Conservation (phyloP, 2,797 vertebrate genomes). For the Tolypeutes matacus region DNA sequence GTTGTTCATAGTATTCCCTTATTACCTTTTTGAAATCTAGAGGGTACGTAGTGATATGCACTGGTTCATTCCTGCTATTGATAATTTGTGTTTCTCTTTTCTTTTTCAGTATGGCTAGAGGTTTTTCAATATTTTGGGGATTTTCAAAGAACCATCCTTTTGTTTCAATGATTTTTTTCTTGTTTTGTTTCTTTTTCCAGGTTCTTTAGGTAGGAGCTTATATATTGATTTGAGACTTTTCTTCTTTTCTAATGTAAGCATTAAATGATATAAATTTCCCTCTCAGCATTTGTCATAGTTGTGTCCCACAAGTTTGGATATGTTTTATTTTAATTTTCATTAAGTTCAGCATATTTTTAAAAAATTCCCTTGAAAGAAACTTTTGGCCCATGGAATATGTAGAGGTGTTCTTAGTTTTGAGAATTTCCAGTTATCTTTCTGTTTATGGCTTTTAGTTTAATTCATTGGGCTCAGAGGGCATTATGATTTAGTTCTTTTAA, state of each 20-base stretch:
- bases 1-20: neutral
- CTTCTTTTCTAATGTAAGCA: neutral
- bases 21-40: neutral
- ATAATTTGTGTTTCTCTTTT: neutral
- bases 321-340: no score
- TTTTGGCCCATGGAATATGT: neutral
- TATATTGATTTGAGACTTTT: neutral
- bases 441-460: no score
- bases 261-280: neutral
- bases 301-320: neutral
- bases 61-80: neutral
- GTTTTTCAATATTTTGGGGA: neutral
- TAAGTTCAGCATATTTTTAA: no score
- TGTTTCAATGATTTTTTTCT: neutral
- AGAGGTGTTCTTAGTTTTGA: neutral
- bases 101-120: neutral
- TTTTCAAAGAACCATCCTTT: conserved; percentile 7
- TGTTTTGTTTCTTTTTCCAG: neutral
- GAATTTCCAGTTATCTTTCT: conserved; percentile 6
- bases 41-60: neutral
- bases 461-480: no score
- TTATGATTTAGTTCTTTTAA: no score
- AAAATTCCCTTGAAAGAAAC: neutral
- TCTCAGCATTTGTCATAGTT: neutral
- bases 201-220: neutral